A percentile compares a stretch with the other conserved stretches of the same genome.
Conservation (phyloP, 2,888 invertebrate genomes). For the Catocala fraxini region DNA sequence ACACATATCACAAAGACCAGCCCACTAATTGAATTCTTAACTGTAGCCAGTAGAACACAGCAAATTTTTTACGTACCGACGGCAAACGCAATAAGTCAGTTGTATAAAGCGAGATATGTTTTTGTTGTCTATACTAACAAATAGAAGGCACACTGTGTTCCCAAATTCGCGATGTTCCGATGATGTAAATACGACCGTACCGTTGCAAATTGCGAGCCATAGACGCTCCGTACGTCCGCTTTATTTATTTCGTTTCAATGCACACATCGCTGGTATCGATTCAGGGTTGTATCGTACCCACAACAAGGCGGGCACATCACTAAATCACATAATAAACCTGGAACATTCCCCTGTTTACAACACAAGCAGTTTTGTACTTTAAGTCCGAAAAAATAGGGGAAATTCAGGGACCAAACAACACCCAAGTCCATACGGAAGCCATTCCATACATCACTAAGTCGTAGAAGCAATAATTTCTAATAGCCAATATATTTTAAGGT, state of each 20-base stretch:
- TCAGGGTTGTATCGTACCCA: slow-evolving; percentile 31
- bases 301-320: slow-evolving; percentile 1
- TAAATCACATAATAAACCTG: slow-evolving; percentile 11
- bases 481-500: slow-evolving; percentile 26
- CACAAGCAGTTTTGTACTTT: slow-evolving; percentile 12
- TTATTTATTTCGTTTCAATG: slow-evolving; percentile 48
- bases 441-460: slow-evolving; percentile 21
- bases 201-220: slow-evolving; percentile 35
- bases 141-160: slow-evolving; percentile 15
- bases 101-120: slow-evolving; percentile 16
- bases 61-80: slow-evolving; percentile 4
- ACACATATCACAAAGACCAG: not conserved
- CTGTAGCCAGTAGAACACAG: slow-evolving; percentile 6
- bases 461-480: slow-evolving; percentile 24
- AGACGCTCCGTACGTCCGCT: slow-evolving; percentile 26
- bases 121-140: slow-evolving; percentile 22
- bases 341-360: slow-evolving; percentile 16
- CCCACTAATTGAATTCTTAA: slow-evolving; percentile 8
- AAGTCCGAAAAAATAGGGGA: slow-evolving; percentile 7
- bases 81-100: slow-evolving; percentile 13
- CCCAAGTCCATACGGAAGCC: slow-evolving; percentile 18
- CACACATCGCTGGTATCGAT: slow-evolving; percentile 44
- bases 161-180: slow-evolving; percentile 33
- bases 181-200: slow-evolving; percentile 44
- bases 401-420: slow-evolving; percentile 11